These are phyloP conservation scores for Phainopepla nitens DNA, from an alignment of 2,113 vertebrate species.

Conservation along the genomic window DNA sequence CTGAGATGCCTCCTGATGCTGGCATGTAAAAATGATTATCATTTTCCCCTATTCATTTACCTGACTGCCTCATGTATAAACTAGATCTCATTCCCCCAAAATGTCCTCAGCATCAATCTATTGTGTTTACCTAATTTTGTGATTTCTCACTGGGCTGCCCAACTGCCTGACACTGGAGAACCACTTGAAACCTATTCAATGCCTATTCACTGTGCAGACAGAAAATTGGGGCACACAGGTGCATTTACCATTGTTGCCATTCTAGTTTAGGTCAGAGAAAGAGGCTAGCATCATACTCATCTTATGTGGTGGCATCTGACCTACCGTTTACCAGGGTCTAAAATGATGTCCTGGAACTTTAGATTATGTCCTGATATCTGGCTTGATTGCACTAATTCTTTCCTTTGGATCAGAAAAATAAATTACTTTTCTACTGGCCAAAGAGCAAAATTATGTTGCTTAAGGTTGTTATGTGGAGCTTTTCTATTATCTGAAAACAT, in stretches of 20 bases:
- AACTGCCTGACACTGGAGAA: slow-evolving; percentile 16
- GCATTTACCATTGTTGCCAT: slow-evolving; percentile 17
- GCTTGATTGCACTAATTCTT: slow-evolving; percentile 11
- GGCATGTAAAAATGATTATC: slow-evolving; percentile 78
- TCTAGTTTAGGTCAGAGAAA: slow-evolving; percentile 58
- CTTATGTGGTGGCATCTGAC: slow-evolving; percentile 23
- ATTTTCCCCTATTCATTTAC: slow-evolving; percentile 86
- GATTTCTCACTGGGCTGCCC: slow-evolving; percentile 26
- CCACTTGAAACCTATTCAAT: not conserved
- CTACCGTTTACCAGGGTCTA: slow-evolving; percentile 4
- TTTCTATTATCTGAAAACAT: slow-evolving; percentile 3
- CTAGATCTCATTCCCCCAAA: slow-evolving; percentile 67
- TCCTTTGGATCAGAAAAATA: not conserved
- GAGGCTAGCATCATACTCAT: slow-evolving; percentile 32
- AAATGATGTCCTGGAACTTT: slow-evolving; percentile 12
- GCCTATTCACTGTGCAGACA: not conserved
- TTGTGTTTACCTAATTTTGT: slow-evolving; percentile 58
- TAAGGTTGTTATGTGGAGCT: not conserved
- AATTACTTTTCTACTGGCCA: not conserved
- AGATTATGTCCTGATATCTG: not conserved
- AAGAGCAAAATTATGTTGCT: not conserved
- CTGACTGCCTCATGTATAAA: slow-evolving; percentile 72
- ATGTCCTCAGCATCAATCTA: slow-evolving; percentile 61
- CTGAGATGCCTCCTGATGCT: slow-evolving; percentile 73
- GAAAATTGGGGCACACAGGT: slow-evolving; percentile 30